Evolutionary conservation across 2,113 vertebrate species (phyloP).

Genomic region (Phasianus colchicus): DNA sequence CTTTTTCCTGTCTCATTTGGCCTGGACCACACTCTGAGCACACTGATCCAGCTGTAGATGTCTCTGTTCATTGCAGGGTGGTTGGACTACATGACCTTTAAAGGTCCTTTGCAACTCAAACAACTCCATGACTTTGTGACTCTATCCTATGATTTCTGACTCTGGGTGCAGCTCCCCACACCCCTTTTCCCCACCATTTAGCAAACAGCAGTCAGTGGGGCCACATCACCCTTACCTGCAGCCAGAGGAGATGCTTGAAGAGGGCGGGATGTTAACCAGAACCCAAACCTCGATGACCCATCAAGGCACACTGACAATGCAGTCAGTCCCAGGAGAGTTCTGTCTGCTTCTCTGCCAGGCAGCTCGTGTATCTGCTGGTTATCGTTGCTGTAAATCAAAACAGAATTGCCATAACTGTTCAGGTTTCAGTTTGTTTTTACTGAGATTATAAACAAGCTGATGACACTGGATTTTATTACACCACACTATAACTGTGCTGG

Average conservation of each 20-base stretch:
- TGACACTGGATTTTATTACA: background rate
- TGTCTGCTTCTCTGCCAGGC: background rate
- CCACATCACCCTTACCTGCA: fast-evolving
- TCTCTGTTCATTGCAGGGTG: too few relatives aligned
- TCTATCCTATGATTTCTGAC: background rate
- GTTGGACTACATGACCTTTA: too few relatives aligned
- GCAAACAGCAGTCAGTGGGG: background rate
- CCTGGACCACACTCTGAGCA: too few relatives aligned
- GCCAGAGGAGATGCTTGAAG: background rate
- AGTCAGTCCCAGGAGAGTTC: background rate
- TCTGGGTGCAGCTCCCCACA: background rate
- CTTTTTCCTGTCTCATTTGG: background rate
- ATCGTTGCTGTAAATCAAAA: constrained; percentile 29
- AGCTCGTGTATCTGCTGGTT: background rate
- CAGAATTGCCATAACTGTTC: constrained; percentile 25
- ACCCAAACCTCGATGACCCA: background rate
- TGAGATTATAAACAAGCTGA: constrained; percentile 33
- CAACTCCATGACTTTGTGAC: too few relatives aligned
- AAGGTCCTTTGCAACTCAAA: too few relatives aligned
- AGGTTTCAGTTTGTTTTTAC: constrained; percentile 15
- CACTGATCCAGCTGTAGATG: too few relatives aligned
- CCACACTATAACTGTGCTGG: background rate
- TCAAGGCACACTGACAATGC: background rate
- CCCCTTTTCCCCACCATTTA: fast-evolving
- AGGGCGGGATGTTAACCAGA: background rate